These are phyloP conservation scores for Xanthorhoe spadicearia DNA, from an alignment of 2,888 invertebrate genomes.

Conservation along the genomic window DNA sequence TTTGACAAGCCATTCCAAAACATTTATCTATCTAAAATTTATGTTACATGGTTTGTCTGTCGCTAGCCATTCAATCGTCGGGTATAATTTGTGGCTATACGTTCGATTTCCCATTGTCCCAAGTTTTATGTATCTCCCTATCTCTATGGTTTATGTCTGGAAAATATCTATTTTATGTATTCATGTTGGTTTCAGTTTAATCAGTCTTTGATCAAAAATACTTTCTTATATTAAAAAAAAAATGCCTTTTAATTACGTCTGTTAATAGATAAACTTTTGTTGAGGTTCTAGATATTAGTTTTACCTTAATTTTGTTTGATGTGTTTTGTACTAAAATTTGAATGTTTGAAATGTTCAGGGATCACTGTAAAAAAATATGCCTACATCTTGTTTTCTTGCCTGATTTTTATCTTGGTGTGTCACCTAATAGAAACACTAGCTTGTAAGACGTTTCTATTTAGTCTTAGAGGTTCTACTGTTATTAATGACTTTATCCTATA, in stretches of 20 bases:
- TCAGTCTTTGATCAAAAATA: neutral
- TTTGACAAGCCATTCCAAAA: constrained; percentile 5
- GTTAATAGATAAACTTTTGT: too few relatives aligned
- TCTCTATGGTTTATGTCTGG: constrained; percentile 21
- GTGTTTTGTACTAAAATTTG: too few relatives aligned
- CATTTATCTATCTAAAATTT: constrained; percentile 22
- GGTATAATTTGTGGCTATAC: constrained; percentile 23
- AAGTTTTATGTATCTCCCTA: constrained; percentile 1
- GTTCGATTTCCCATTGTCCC: constrained; percentile 22
- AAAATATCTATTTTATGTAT: neutral
- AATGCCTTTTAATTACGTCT: neutral
- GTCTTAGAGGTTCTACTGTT: too few relatives aligned
- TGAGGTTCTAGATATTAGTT: too few relatives aligned
- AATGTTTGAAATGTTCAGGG: neutral
- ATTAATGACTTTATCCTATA: too few relatives aligned
- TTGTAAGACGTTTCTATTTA: too few relatives aligned
- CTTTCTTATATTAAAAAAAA: neutral
- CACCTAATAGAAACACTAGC: too few relatives aligned
- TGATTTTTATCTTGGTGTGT: too few relatives aligned
- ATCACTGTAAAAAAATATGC: too few relatives aligned
- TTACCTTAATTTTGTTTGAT: too few relatives aligned
- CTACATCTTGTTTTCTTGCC: too few relatives aligned
- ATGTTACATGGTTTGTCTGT: constrained; percentile 21
- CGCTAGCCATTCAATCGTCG: constrained; percentile 16
- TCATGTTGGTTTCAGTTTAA: neutral